Conservation (phyloP, 2,113 vertebrate genomes). For the Sylvilagus bachmani region DNA sequence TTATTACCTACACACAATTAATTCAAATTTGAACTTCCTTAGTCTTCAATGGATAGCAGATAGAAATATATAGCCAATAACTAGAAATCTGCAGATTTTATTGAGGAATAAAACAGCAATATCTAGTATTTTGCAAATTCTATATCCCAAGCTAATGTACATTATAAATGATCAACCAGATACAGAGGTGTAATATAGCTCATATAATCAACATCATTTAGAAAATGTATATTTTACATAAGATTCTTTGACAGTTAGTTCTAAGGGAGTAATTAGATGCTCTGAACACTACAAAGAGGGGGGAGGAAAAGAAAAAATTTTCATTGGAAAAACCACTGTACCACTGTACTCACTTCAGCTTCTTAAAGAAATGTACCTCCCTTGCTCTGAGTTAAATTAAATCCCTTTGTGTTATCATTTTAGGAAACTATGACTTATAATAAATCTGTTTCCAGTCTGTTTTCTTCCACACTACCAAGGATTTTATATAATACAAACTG, state of each 20-base stretch:
- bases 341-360: conserved; percentile 52
- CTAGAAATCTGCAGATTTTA: conserved; percentile 80
- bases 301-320: not conserved
- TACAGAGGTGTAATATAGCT: conserved; percentile 78
- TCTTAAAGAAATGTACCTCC: conserved; percentile 57
- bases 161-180: conserved; percentile 78
- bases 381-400: conserved; percentile 71
- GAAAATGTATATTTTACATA: conserved; percentile 85
- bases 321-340: conserved; percentile 55
- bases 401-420: conserved; percentile 23
- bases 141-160: conserved; percentile 79
- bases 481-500: conserved; percentile 70
- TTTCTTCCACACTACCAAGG: conserved; percentile 56
- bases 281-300: conserved; percentile 70
- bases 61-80: conserved; percentile 53
- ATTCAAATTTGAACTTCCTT: conserved; percentile 20
- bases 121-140: conserved; percentile 74
- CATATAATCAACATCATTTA: conserved; percentile 82
- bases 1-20: not conserved
- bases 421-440: conserved; percentile 46
- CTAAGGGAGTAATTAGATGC: conserved; percentile 67
- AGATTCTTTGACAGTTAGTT: conserved; percentile 76
- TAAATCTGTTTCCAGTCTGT: conserved; percentile 75
- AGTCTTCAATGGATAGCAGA: not conserved
- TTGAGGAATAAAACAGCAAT: conserved; percentile 77